phyloP scores from a whole-genome alignment of 1,140 invertebrate genomes.

The Maniola jurtina region DNA sequence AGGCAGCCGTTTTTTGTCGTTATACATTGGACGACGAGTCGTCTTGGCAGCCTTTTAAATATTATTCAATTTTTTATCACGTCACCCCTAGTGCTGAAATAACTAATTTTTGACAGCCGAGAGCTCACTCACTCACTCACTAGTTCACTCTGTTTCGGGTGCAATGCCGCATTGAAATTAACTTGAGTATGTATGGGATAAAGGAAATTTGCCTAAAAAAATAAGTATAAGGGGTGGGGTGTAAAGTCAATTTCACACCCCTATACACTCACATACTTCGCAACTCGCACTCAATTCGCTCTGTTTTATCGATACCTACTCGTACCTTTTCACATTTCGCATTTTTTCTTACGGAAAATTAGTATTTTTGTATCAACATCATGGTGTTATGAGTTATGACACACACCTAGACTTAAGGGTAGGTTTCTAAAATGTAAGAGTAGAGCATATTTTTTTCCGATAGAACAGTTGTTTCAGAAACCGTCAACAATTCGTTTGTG shows the following conservation, averaged over 20 bases:
- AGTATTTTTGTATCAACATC: not conserved
- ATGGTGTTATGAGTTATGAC: not conserved
- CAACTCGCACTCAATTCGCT: constrained; percentile 1
- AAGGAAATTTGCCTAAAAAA: not conserved
- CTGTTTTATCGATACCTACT: not conserved
- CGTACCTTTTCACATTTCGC: not conserved
- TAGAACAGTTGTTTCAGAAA: too few species aligned
- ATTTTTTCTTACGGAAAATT: not conserved
- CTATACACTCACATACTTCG: not conserved
- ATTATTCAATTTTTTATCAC: too few species aligned
- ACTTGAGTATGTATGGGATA: not conserved
- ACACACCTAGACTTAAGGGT: too few species aligned
- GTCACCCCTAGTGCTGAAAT: too few species aligned
- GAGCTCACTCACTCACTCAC: too few species aligned
- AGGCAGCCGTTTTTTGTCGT: not conserved
- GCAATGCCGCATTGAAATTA: not conserved
- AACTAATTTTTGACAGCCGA: too few species aligned
- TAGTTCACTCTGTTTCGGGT: too few species aligned
- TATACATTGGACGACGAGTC: not conserved
- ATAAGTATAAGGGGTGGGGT: not conserved
- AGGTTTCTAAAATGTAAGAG: not conserved
- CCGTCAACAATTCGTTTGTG: too few species aligned
- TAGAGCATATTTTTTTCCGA: too few species aligned
- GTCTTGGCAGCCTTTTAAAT: too few species aligned
- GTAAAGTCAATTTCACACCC: constrained; percentile 10